Evolutionary conservation across 2,797 vertebrate genomes (phyloP).

Genomic region (Fratercula arctica): DNA sequence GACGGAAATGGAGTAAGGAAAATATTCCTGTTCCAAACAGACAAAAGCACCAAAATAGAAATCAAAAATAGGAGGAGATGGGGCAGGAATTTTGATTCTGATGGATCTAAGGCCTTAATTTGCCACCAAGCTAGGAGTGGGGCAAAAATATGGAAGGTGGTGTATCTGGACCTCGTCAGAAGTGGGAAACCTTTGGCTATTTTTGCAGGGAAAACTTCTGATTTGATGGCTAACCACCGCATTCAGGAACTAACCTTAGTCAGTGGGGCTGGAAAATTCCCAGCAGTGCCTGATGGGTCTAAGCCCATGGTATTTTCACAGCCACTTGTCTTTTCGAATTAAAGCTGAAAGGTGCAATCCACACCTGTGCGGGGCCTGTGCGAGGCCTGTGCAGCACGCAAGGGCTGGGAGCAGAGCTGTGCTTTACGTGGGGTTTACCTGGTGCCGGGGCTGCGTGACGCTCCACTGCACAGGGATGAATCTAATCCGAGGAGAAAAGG

Average conservation of each 20-base stretch:
- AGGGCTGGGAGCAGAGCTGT: background rate
- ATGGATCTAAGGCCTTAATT: background rate
- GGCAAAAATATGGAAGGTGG: rapidly evolving
- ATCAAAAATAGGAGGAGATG: background rate
- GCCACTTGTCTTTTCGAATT: background rate
- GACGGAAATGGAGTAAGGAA: background rate
- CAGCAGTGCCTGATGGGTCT: background rate
- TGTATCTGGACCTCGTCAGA: background rate
- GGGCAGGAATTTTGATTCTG: background rate
- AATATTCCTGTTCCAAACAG: background rate
- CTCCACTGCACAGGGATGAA: background rate
- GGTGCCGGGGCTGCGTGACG: background rate
- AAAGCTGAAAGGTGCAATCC: background rate
- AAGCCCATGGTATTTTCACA: background rate
- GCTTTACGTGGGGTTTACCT: rapidly evolving
- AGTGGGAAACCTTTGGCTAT: background rate
- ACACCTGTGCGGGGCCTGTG: rapidly evolving
- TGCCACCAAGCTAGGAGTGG: background rate
- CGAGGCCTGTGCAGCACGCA: background rate
- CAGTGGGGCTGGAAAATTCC: background rate
- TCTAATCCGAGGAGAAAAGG: conserved; percentile 16
- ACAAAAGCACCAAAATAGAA: background rate
- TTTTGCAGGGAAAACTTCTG: background rate
- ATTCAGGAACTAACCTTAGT: background rate
- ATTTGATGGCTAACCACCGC: background rate